Conservation (phyloP, 1,140 invertebrate genomes). For the Hesperophylax magnus region DNA sequence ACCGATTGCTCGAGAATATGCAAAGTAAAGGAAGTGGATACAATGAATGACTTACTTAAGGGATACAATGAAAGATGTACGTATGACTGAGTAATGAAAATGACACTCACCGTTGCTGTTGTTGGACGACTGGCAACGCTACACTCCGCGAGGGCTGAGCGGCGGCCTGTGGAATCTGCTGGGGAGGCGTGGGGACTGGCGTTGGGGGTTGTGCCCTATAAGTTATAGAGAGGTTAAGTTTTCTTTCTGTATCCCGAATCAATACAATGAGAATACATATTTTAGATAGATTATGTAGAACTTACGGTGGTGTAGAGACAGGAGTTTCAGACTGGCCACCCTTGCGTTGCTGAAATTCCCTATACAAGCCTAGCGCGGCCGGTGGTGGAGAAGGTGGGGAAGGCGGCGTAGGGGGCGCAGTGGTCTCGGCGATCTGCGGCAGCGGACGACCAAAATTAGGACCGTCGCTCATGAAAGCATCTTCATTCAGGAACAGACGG, state of each 20-base stretch:
- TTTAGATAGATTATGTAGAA: background rate
- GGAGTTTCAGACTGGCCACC: background rate
- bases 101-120: conserved; percentile 1
- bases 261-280: no score
- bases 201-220: background rate
- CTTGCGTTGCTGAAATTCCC: conserved; percentile 32
- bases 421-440: conserved; percentile 62
- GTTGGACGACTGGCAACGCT: background rate
- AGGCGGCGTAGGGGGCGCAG: background rate
- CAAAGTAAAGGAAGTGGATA: no score
- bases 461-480: conserved; percentile 74
- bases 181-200: background rate
- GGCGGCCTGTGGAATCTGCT: background rate
- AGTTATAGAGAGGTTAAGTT: no score
- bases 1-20: no score
- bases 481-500: conserved; percentile 87
- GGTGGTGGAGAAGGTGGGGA: background rate
- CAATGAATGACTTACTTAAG: no score
- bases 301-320: conserved; percentile 4
- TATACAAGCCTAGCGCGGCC: conserved; percentile 6
- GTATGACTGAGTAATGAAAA: background rate
- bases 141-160: background rate
- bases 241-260: no score
- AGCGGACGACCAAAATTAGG: conserved; percentile 62
- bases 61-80: background rate